Conservation (phyloP, 2,888 invertebrate species). For the Thera britannica region DNA sequence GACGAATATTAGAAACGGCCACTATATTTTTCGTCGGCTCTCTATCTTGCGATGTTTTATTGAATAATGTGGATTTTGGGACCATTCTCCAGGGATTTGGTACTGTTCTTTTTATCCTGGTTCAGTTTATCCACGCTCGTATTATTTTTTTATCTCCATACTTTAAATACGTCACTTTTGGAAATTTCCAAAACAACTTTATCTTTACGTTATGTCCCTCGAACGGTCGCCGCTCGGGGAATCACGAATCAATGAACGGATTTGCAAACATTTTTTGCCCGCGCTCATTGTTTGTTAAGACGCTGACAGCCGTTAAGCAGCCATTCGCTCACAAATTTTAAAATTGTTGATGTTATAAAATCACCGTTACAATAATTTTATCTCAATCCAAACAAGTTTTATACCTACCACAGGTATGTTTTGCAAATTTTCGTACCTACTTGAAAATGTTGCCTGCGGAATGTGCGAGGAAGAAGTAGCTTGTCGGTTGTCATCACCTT, state of each 20-base stretch:
- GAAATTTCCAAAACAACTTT: no score
- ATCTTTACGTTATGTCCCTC: slow-evolving; percentile 12
- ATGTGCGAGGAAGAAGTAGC: no score
- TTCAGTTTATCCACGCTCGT: not conserved
- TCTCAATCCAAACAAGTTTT: no score
- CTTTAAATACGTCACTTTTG: not conserved
- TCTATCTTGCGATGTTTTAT: slow-evolving; percentile 24
- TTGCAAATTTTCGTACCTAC: no score
- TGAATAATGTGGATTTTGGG: slow-evolving; percentile 22
- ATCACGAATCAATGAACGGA: slow-evolving; percentile 31
- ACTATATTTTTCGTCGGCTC: slow-evolving; percentile 25
- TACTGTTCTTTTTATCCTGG: slow-evolving; percentile 4
- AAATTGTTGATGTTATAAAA: no score
- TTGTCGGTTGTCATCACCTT: no score
- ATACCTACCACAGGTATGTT: no score
- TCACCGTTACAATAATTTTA: no score
- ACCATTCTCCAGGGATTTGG: slow-evolving; percentile 12
- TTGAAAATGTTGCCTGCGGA: no score
- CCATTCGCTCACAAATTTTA: no score
- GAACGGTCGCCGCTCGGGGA: slow-evolving; percentile 15
- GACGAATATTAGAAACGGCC: slow-evolving; percentile 30
- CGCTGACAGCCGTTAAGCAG: no score
- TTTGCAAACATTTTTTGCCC: slow-evolving; percentile 32
- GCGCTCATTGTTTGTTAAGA: slow-evolving; percentile 23
- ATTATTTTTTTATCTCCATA: not conserved